Evolutionary conservation across 2,797 vertebrate species (phyloP).

Genomic region (Telmatherina bonti): DNA sequence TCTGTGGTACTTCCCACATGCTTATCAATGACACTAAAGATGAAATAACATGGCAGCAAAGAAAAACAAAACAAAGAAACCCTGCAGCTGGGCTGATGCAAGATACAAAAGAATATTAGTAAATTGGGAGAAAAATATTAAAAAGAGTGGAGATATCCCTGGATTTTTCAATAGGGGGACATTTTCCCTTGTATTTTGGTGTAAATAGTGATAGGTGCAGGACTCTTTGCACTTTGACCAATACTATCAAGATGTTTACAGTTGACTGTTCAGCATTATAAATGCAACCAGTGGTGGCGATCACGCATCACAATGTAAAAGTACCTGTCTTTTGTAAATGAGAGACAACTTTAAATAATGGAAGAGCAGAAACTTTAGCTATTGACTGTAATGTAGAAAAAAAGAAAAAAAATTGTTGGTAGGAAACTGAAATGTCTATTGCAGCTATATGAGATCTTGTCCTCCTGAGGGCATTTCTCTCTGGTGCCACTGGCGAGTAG

Average conservation of each 20-base stretch:
- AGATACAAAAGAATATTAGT: slow-evolving; percentile 80
- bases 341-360: background rate
- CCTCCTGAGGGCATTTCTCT: no score
- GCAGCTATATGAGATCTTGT: no score
- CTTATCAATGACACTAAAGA: slow-evolving; percentile 56
- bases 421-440: no score
- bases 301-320: no score
- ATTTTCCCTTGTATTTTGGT: slow-evolving; percentile 2
- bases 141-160: slow-evolving; percentile 1
- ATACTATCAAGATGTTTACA: background rate
- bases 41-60: slow-evolving; percentile 49
- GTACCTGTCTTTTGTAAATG: no score
- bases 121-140: slow-evolving; percentile 51
- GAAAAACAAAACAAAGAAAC: slow-evolving; percentile 54
- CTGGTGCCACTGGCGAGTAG: no score
- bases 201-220: slow-evolving; percentile 1
- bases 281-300: no score
- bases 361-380: background rate
- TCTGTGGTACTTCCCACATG: slow-evolving; percentile 62
- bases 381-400: no score
- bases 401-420: no score
- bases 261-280: no score
- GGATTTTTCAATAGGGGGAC: slow-evolving; percentile 7
- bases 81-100: slow-evolving; percentile 74
- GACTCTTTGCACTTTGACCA: background rate